Base-by-base conservation (phyloP, 1,140 invertebrate species). In the Plodia interpunctella region DNA sequence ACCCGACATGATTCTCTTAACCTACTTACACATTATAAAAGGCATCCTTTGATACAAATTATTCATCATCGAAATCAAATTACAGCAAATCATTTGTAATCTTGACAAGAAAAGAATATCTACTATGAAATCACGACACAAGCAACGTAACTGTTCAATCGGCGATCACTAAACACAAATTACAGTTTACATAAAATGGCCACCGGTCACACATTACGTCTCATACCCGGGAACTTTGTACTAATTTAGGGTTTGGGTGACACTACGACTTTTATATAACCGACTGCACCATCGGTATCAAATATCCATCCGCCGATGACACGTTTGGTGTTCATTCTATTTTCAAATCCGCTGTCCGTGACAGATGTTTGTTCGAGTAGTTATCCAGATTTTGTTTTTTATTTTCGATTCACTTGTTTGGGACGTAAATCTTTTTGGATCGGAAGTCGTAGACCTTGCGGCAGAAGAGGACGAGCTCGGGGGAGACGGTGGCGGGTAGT, bases 381-480 rank as follows among this genome's bases (percentile, higher is more conserved):
- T n/a, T 44, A 44, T 44, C 38, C 38, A 44, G 38, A 44, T 44
- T 44, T 44, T 44, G 38, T 44, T 44, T 38, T 13, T n/a, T n/a
- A 6, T 25, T 6, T 2, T 35, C 49, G 17, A 57, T 69, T 87
- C 84, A 88, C 61, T 89, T 87, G 70, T 82, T 87, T 15, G 86
- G 83, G 5, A 80, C 77, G 57, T 85, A 81, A 57, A 96, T 92
- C 67, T 95, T 94, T 72, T 95, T 95, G 61, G 96, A 94, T 59
- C 97, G 93, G 90, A 97, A 98, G 87, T 99, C 98, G 89, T 98
- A 99, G 30, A 98, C 96, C 68, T 95, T 94, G 15, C 97, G 94
- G 90, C 97, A 98, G 90, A 98, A 97, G 73, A 98, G 96, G 1
- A 99, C 96, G 82, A 97, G 94, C 66, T 98, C 97, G 5, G 94